Conservation (phyloP, 2,113 vertebrate species). For the Tachycineta bicolor region DNA sequence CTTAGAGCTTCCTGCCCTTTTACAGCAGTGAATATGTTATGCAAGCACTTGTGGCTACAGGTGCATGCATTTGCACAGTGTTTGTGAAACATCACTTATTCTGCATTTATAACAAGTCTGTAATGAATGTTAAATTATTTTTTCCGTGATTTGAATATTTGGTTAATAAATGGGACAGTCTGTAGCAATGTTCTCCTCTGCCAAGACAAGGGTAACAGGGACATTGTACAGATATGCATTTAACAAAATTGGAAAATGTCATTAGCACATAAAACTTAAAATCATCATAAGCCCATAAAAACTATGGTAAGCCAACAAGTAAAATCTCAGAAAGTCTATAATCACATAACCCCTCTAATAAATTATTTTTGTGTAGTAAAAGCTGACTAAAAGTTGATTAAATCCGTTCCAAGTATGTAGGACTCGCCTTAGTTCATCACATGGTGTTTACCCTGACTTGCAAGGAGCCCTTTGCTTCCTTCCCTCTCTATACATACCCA, state of each 20-base stretch:
- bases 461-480: not conserved
- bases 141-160: not conserved
- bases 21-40: not conserved
- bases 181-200: not conserved
- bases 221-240: not conserved
- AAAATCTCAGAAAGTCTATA: constrained; percentile 1
- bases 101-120: not conserved
- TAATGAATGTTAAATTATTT: not conserved
- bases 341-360: constrained; percentile 22
- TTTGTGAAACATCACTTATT: not conserved
- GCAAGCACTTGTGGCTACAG: not conserved
- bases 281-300: constrained; percentile 6
- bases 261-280: constrained; percentile 17
- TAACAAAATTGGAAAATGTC: not conserved
- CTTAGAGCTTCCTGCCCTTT: not conserved
- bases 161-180: not conserved
- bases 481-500: not conserved
- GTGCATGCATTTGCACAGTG: not conserved
- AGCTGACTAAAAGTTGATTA: constrained; percentile 50
- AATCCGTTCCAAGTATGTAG: not conserved
- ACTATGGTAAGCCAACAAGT: not conserved
- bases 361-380: constrained; percentile 33
- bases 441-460: not conserved
- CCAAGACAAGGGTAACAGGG: not conserved
- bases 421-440: not conserved